A percentile compares a stretch with the other conserved stretches of the same genome.
These are phyloP conservation scores for Nebria ingens DNA, from an alignment of 1,140 invertebrate species.

Conservation along the genomic window DNA sequence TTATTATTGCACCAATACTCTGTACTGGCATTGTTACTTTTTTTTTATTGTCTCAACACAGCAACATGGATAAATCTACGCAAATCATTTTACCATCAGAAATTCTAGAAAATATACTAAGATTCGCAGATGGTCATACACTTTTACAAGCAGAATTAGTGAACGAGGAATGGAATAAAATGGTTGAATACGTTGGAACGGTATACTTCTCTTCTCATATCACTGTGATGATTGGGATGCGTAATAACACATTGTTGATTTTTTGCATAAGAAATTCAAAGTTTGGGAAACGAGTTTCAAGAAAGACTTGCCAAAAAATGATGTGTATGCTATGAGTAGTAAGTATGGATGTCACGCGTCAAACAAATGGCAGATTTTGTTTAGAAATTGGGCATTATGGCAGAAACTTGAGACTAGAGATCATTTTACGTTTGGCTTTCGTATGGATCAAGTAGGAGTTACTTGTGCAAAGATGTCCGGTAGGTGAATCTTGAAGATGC, in stretches of 20 bases:
- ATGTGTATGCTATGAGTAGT: slow-evolving; percentile 25
- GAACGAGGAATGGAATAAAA: slow-evolving; percentile 19
- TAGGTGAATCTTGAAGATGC: no score
- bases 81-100: slow-evolving; percentile 20
- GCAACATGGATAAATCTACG: neutral
- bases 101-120: slow-evolving; percentile 27
- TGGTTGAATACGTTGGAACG: slow-evolving; percentile 24
- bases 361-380: slow-evolving; percentile 25
- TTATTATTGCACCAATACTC: no score
- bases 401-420: slow-evolving; percentile 19
- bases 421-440: slow-evolving; percentile 23
- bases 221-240: no score
- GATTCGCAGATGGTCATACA: slow-evolving; percentile 27
- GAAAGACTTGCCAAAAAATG: slow-evolving; percentile 27
- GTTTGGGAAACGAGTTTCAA: slow-evolving; percentile 28
- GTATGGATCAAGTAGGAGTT: slow-evolving; percentile 23
- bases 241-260: no score
- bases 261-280: slow-evolving; percentile 22
- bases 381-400: slow-evolving; percentile 26
- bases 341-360: slow-evolving; percentile 20
- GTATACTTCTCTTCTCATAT: slow-evolving; percentile 16
- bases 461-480: slow-evolving; percentile 27
- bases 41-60: no score
- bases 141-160: slow-evolving; percentile 23
- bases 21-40: no score